A percentile compares a stretch with the other conserved stretches of the same genome.
Evolutionary conservation across 2,888 invertebrate species (phyloP).

Genomic region (Coleophora flavipennella): DNA sequence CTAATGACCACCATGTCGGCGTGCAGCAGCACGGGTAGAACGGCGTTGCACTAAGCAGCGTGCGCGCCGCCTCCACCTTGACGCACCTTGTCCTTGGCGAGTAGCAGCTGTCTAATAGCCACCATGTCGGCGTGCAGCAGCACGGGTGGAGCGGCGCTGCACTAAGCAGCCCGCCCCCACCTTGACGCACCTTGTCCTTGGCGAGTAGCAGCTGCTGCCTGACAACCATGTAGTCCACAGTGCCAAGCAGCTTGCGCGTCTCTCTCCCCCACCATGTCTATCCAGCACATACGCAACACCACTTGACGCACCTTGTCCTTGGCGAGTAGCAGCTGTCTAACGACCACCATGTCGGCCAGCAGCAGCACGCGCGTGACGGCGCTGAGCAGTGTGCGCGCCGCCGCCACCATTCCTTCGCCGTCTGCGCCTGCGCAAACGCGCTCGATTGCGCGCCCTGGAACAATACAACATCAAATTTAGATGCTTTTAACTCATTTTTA

Average conservation of each 20-base stretch:
- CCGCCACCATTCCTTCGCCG: constrained; percentile 87
- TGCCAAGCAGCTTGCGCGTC: too few species aligned
- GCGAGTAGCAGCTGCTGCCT: constrained; percentile 96
- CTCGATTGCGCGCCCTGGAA: constrained; percentile 90
- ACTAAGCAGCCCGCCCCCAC: too few species aligned
- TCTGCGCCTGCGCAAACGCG: constrained; percentile 87
- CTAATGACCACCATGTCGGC: constrained; percentile 99
- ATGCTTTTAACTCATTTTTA: too few species aligned
- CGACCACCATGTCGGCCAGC: constrained; percentile 97
- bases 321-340: constrained; percentile 94
- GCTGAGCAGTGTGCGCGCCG: constrained; percentile 92
- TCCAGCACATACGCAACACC: too few species aligned
- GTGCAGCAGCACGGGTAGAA: too few species aligned
- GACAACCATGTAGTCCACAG: constrained; percentile 97
- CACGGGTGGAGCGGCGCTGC: too few species aligned
- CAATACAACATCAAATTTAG: constrained; percentile 2
- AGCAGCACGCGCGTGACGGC: constrained; percentile 96
- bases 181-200: constrained; percentile 93
- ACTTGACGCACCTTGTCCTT: constrained; percentile 87
- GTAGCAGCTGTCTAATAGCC: constrained; percentile 94
- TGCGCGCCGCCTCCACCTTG: too few species aligned
- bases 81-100: constrained; percentile 94
- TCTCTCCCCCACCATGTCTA: too few species aligned
- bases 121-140: too few species aligned
- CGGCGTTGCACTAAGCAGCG: too few species aligned